Conservation (phyloP, 2,797 vertebrate species). For the Poecilia wingei region DNA sequence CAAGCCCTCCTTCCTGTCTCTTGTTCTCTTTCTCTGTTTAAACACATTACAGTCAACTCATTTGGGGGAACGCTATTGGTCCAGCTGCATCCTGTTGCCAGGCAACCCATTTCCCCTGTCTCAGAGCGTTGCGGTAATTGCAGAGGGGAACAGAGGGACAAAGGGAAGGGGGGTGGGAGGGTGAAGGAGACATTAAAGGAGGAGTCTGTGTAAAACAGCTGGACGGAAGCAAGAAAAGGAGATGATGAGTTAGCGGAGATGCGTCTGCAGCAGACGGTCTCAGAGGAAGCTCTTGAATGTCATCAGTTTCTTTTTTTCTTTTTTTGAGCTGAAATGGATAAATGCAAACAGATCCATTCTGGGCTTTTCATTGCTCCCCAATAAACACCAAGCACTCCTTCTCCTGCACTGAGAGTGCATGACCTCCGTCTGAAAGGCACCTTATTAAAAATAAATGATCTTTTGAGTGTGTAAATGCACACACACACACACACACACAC, state of each 20-base stretch:
- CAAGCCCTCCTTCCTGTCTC: slow-evolving; percentile 54
- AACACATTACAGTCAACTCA: slow-evolving; percentile 83
- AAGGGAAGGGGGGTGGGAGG: slow-evolving; percentile 13
- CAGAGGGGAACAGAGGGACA: slow-evolving; percentile 62
- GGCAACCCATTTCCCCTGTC: slow-evolving; percentile 84
- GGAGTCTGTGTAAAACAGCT: slow-evolving; percentile 45
- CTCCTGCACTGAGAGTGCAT: slow-evolving; percentile 48
- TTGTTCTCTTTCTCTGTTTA: slow-evolving; percentile 77
- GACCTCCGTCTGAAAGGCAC: slow-evolving; percentile 67
- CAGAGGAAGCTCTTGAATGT: slow-evolving; percentile 46
- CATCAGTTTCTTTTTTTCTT: slow-evolving; percentile 12
- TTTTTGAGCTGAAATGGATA: slow-evolving; percentile 19
- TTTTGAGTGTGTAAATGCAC: slow-evolving; percentile 58
- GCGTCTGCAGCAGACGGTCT: slow-evolving; percentile 42
- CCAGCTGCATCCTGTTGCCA: slow-evolving; percentile 85
- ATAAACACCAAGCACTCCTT: slow-evolving; percentile 31
- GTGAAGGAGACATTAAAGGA: slow-evolving; percentile 46
- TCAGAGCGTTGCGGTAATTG: slow-evolving; percentile 83
- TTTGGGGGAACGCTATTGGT: slow-evolving; percentile 83
- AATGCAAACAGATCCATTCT: slow-evolving; percentile 28
- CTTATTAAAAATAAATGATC: slow-evolving; percentile 78
- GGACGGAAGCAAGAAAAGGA: slow-evolving; percentile 43
- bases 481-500: neutral
- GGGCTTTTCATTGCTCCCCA: slow-evolving; percentile 40
- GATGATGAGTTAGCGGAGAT: slow-evolving; percentile 36